phyloP scores from a whole-genome alignment of 2,113 vertebrate species.

The Gallinago jamesoni region DNA sequence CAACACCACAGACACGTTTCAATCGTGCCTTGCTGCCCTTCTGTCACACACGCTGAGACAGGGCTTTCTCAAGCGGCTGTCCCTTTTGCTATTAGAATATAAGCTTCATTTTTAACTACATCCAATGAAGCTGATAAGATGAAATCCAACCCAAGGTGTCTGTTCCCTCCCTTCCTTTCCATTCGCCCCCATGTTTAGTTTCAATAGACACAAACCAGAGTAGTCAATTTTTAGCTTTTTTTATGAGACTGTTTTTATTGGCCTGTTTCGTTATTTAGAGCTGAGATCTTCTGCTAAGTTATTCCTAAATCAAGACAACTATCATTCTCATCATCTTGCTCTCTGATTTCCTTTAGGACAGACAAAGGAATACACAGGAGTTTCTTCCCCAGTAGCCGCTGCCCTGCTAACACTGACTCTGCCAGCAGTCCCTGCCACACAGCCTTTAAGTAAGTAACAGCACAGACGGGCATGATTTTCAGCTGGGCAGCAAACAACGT shows the following conservation, averaged over 20 bases:
- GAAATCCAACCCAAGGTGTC: not conserved
- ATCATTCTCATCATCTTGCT: not conserved
- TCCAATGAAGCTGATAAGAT: not conserved
- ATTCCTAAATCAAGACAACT: not conserved
- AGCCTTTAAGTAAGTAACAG: fast-evolving
- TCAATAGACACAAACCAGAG: not conserved
- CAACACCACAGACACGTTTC: not conserved
- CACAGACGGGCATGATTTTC: not conserved
- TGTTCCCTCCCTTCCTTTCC: not conserved
- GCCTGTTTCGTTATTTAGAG: not conserved
- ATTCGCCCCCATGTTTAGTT: not conserved
- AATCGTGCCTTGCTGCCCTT: not conserved
- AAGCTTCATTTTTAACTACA: not conserved
- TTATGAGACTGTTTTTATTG: not conserved
- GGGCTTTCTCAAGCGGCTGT: not conserved
- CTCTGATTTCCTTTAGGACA: not conserved
- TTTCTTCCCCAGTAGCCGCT: not conserved
- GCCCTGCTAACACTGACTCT: not conserved
- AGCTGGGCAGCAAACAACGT: fast-evolving
- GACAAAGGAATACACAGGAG: not conserved
- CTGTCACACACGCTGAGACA: not conserved
- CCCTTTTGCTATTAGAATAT: not conserved
- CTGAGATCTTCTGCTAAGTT: not conserved
- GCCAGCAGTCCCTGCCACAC: not conserved
- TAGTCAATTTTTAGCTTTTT: not conserved